A percentile compares a stretch with the other conserved stretches of the same genome.
These are phyloP conservation scores for Folsomia manolachei DNA, from an alignment of 2,888 invertebrate species.

Conservation along the genomic window DNA sequence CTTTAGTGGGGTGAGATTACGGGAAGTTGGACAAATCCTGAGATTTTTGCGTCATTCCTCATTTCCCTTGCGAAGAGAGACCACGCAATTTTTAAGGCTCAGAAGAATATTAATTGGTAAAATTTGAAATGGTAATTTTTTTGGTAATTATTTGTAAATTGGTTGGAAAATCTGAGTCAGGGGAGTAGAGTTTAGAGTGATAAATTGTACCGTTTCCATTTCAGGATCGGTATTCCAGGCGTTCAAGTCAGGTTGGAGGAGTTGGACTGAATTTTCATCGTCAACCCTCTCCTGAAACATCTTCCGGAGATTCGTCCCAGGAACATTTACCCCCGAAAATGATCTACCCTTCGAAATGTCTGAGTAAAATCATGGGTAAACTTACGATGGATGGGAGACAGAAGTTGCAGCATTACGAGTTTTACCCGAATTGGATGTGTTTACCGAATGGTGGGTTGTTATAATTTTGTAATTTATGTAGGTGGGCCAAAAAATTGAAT, in stretches of 20 bases:
- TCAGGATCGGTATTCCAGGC: not conserved
- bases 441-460: not conserved
- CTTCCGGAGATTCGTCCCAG: not conserved
- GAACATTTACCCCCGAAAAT: not conserved
- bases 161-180: no score
- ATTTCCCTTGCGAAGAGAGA: no score
- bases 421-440: conserved; percentile 27
- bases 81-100: no score
- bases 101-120: no score
- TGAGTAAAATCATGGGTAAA: not conserved
- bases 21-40: no score
- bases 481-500: not conserved
- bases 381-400: conserved; percentile 20
- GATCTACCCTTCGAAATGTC: conserved; percentile 3
- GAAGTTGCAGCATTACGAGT: conserved; percentile 25
- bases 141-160: no score
- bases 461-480: not conserved
- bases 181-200: no score
- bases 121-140: no score
- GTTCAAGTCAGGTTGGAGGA: not conserved
- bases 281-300: not conserved
- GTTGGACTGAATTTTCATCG: not conserved
- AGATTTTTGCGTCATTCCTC: no score
- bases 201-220: no score
- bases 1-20: no score